phyloP scores from a whole-genome alignment of 2,888 invertebrate genomes.

The Exocentrus adspersus region DNA sequence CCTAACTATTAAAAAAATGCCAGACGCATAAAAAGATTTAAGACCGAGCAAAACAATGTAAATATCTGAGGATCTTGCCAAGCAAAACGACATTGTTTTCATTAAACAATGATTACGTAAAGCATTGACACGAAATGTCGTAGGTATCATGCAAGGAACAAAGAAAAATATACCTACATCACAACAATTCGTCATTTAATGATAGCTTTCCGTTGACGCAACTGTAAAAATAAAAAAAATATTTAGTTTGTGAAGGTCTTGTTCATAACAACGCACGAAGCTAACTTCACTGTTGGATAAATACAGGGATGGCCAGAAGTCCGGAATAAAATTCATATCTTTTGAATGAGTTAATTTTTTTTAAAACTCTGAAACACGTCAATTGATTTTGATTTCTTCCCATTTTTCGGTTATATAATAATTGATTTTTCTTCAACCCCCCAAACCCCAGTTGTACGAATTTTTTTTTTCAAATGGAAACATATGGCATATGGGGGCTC shows the following conservation, averaged over 20 bases:
- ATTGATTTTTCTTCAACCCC: too few species aligned
- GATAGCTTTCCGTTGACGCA: slow-evolving; percentile 59
- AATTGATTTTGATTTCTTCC: too few species aligned
- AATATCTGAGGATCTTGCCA: slow-evolving; percentile 1
- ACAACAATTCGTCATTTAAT: slow-evolving; percentile 59
- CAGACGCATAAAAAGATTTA: neutral
- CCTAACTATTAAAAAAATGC: too few species aligned
- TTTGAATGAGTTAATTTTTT: too few species aligned
- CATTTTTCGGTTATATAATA: too few species aligned
- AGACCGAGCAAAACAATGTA: neutral
- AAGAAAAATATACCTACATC: slow-evolving; percentile 50
- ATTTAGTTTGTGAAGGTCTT: slow-evolving; percentile 45
- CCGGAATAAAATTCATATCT: too few species aligned
- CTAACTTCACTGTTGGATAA: neutral
- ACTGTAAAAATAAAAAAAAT: slow-evolving; percentile 49
- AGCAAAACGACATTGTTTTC: slow-evolving; percentile 44
- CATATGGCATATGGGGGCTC: too few species aligned
- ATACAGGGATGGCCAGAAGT: too few species aligned
- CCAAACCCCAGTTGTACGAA: too few species aligned
- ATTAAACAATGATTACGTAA: slow-evolving; percentile 51
- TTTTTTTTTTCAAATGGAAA: too few species aligned
- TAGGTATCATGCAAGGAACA: slow-evolving; percentile 49
- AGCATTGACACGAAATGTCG: slow-evolving; percentile 53
- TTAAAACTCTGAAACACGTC: too few species aligned
- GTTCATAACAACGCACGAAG: slow-evolving; percentile 17